Evolutionary conservation across 2,113 vertebrate species (phyloP).

Genomic region (Clarias magur): DNA sequence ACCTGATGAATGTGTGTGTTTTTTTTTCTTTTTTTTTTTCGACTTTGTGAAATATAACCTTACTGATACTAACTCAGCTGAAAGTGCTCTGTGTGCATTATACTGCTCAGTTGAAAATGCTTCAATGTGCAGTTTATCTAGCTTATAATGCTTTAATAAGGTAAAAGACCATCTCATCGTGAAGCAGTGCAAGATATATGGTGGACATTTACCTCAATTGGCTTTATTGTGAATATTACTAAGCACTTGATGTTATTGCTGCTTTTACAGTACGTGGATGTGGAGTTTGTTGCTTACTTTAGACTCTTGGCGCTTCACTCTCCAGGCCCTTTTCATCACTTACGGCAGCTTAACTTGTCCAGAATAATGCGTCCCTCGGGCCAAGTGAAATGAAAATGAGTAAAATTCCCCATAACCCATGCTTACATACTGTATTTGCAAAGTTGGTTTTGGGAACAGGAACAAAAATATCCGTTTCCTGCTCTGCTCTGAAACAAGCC

Average conservation of each 20-base stretch:
- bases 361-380: constrained; percentile 2
- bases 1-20: constrained; percentile 3
- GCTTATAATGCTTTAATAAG: constrained; percentile 5
- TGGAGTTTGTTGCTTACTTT: neutral
- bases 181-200: neutral
- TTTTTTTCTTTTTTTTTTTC: neutral
- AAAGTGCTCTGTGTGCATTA: neutral
- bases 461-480: constrained; percentile 13
- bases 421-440: neutral
- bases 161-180: neutral
- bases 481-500: constrained; percentile 13
- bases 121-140: neutral
- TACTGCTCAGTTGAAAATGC: neutral
- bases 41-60: constrained; percentile 5
- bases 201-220: constrained; percentile 5
- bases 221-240: constrained; percentile 4
- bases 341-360: constrained; percentile 12
- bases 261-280: neutral
- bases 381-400: constrained; percentile 4
- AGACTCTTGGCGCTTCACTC: neutral
- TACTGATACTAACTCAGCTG: neutral
- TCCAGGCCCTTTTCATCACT: neutral
- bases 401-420: constrained; percentile 5
- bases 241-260: constrained; percentile 14
- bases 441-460: neutral